Conservation (phyloP, 37 sponge, comb jelly and placozoan species). For the Agelas oroides region DNA sequence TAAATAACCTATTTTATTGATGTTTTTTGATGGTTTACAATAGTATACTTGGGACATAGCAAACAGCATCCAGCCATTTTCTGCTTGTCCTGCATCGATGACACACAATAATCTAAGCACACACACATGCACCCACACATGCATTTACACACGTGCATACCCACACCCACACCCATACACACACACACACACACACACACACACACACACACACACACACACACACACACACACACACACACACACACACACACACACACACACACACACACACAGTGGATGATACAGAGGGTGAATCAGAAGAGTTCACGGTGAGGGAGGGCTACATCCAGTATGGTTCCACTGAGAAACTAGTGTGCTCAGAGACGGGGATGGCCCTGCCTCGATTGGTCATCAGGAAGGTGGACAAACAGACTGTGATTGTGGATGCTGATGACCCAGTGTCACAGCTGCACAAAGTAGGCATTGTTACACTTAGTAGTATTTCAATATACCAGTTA, state of each 20-base stretch:
- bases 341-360: constrained; percentile 90
- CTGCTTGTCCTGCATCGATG: too few species aligned
- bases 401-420: constrained; percentile 93
- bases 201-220: too few species aligned
- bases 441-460: constrained; percentile 97
- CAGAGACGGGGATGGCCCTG: constrained; percentile 80
- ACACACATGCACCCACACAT: too few species aligned
- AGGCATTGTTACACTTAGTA: not conserved
- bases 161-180: too few species aligned
- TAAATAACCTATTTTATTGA: too few species aligned
- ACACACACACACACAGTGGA: constrained; percentile 65
- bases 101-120: too few species aligned
- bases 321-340: constrained; percentile 91
- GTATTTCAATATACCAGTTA: not conserved
- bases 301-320: constrained; percentile 85
- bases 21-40: too few species aligned
- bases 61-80: too few species aligned
- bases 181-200: too few species aligned
- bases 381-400: constrained; percentile 84
- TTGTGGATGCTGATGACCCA: constrained; percentile 94
- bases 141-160: too few species aligned
- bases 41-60: too few species aligned
- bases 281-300: constrained; percentile 86
- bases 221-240: too few species aligned
- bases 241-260: not conserved